Conservation (phyloP, 2,888 invertebrate genomes). For the Strigamia crassipes region DNA sequence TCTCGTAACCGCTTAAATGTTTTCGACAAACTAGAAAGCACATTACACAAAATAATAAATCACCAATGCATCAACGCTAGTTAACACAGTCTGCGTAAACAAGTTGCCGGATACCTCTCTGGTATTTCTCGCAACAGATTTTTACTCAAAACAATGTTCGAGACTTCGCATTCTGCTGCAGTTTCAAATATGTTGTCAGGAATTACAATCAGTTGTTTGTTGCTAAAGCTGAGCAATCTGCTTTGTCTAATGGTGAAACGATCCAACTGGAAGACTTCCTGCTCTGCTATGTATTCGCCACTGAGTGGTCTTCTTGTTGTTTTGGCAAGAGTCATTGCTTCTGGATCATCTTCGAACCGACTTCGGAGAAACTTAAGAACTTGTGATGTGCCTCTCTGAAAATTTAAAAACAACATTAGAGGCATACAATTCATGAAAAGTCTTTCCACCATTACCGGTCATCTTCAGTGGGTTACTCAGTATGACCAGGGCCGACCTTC, state of each 20-base stretch:
- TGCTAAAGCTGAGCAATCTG: slow-evolving; percentile 57
- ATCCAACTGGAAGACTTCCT: slow-evolving; percentile 52
- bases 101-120: slow-evolving; percentile 63
- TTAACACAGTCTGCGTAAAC: background rate
- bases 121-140: slow-evolving; percentile 75
- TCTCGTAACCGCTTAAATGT: slow-evolving; percentile 56
- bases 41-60: slow-evolving; percentile 50
- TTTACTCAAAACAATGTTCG: slow-evolving; percentile 78
- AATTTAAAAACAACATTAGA: background rate
- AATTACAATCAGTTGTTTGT: slow-evolving; percentile 67
- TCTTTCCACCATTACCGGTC: no score
- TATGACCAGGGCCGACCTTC: no score
- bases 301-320: slow-evolving; percentile 45
- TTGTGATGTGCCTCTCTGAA: slow-evolving; percentile 73
- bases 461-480: no score
- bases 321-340: slow-evolving; percentile 37
- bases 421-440: no score
- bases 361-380: slow-evolving; percentile 71
- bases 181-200: slow-evolving; percentile 74
- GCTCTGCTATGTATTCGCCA: slow-evolving; percentile 46
- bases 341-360: slow-evolving; percentile 57
- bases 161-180: slow-evolving; percentile 73
- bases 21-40: slow-evolving; percentile 22
- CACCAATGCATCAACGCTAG: no score
- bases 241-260: slow-evolving; percentile 56